Conservation (phyloP, 2,797 vertebrate species). For the Ceryle rudis region DNA sequence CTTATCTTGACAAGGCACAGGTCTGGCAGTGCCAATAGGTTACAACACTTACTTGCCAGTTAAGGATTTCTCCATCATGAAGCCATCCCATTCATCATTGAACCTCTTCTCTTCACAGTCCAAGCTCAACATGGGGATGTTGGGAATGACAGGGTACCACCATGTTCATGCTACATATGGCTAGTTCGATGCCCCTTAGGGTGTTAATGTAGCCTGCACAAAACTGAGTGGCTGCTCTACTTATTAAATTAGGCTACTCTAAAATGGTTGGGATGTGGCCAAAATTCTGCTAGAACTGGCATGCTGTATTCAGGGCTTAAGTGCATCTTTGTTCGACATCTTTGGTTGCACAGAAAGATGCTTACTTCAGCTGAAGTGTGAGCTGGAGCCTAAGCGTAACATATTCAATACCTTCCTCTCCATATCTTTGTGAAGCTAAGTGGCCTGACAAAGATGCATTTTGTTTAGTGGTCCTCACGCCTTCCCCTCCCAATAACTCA, state of each 20-base stretch:
- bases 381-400: neutral
- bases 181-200: neutral
- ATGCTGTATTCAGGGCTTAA: constrained; percentile 12
- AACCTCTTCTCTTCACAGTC: neutral
- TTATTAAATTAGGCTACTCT: constrained; percentile 45
- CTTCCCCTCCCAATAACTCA: neutral
- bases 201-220: neutral
- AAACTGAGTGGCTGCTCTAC: neutral
- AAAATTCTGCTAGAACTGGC: constrained; percentile 44
- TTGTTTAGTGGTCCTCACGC: neutral
- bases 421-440: neutral
- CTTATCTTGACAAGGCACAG: neutral
- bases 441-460: neutral
- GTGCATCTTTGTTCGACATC: constrained; percentile 35
- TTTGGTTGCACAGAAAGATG: neutral
- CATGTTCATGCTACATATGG: neutral
- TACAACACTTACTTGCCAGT: neutral
- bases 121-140: neutral
- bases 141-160: neutral
- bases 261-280: constrained; percentile 10
- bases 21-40: neutral
- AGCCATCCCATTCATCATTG: neutral
- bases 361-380: constrained; percentile 40
- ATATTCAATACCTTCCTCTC: neutral
- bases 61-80: neutral